These are phyloP conservation scores for Calyptomena viridis DNA, from an alignment of 2,113 vertebrate genomes.

Conservation along the genomic window DNA sequence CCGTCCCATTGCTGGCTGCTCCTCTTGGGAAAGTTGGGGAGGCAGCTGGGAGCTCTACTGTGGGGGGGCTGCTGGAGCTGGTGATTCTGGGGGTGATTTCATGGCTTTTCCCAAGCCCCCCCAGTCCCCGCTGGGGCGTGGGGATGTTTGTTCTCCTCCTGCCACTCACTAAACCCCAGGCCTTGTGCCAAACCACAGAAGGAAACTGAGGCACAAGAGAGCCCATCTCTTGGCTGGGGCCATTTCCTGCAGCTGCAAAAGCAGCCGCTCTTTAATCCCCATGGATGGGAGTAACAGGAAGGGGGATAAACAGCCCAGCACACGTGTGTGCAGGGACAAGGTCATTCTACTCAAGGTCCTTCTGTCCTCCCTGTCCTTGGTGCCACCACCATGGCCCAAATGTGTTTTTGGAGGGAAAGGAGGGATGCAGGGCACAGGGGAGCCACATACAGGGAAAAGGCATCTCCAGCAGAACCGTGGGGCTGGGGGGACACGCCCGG, in stretches of 20 bases:
- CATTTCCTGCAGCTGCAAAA: neutral
- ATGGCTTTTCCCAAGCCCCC: accelerated
- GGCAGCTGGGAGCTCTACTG: neutral
- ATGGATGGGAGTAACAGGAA: accelerated
- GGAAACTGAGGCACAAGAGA: neutral
- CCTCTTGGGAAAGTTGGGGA: neutral
- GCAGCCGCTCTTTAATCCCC: neutral
- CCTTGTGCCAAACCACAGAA: neutral
- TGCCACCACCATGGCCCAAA: neutral
- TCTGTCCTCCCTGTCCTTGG: neutral
- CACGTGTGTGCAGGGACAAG: accelerated
- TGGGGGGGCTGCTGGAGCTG: accelerated
- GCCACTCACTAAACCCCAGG: neutral
- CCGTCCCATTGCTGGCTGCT: accelerated
- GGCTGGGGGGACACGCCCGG: accelerated
- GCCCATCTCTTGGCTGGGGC: neutral
- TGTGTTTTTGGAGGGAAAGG: accelerated
- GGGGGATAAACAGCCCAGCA: accelerated
- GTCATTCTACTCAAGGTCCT: neutral
- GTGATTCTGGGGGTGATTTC: accelerated
- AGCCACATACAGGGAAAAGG: accelerated
- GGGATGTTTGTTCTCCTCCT: neutral
- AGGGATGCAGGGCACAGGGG: accelerated
- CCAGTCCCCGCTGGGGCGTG: accelerated
- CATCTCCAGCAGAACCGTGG: accelerated